Percentiles rank a stretch among this genome's conserved stretches.
Conservation (phyloP, 2,888 invertebrate genomes). For the Agrochola lychnidis region DNA sequence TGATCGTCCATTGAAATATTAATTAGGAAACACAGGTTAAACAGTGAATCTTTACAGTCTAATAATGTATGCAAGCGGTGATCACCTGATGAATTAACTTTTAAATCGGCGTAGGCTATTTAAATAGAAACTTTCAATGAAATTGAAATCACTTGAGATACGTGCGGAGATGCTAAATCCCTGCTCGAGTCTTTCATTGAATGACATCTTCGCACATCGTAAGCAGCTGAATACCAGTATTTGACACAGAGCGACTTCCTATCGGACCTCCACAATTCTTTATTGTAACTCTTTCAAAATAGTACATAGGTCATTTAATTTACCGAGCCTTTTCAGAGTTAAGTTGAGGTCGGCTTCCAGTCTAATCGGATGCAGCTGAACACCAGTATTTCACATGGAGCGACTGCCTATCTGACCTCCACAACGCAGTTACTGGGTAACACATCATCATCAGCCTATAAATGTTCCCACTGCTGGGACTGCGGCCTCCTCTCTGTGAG, state of each 20-base stretch:
- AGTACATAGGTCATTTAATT: no score
- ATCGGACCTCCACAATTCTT: neutral
- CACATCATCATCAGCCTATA: no score
- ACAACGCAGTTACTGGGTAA: neutral
- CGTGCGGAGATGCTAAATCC: neutral
- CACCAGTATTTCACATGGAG: neutral
- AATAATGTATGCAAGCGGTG: conserved; percentile 13
- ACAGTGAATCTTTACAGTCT: conserved; percentile 8
- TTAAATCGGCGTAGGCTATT: conserved; percentile 18
- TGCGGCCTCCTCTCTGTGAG: no score
- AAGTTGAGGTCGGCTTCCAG: no score
- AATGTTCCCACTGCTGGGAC: no score
- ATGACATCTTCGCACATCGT: neutral
- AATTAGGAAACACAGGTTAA: conserved; percentile 13
- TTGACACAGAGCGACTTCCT: neutral
- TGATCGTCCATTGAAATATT: conserved; percentile 16
- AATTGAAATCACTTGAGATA: conserved; percentile 9
- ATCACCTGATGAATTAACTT: conserved; percentile 9
- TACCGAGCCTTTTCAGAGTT: no score
- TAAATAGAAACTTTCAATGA: conserved; percentile 41
- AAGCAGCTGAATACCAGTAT: neutral
- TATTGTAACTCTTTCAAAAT: no score
- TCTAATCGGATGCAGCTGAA: neutral
- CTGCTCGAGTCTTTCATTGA: neutral
- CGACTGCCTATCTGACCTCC: neutral